Base-by-base conservation (phyloP, 2,113 vertebrate species). In the Empidonax traillii region DNA sequence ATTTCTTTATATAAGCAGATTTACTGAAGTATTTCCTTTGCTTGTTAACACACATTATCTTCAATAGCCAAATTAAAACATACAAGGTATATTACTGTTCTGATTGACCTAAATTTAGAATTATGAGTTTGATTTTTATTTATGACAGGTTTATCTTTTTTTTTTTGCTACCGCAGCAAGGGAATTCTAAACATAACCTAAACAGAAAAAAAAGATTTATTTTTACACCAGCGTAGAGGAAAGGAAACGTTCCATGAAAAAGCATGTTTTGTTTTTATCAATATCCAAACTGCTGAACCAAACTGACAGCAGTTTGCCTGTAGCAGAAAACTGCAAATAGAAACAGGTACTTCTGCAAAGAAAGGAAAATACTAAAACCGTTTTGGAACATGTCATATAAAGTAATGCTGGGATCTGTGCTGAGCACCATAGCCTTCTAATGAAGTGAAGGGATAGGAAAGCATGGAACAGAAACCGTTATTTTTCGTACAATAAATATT, bases 101-200 rank as follows among this genome's bases (percentile, higher is more conserved):
- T 86, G 85, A 93, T 75, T 87, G 92, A 76, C 73, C 87, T 87
- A 85, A 67, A 90, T 82, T 90, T 86, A 92, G 76, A 87, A 53
- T 74, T 72, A 52, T 16, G 73, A 49, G 67, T 62, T 87, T 92
- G n/a, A 84, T 78, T 90, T 93, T 96, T 92, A 87, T 66, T 92
- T 92, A 81, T 78, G 76, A 67, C 88, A 85, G 75, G 72, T 96
- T 90, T 89, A 78, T 95, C 90, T 90, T 89, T 56, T 49, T 77
- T 81, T 84, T 85, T 84, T 61, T 79, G 22, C 76, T 75, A 44
- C 65, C 37, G 52, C 56, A 56, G 33, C 5, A 4, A 77, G 25
- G 47, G 72, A 91, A 87, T 91, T 90, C 59, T 87, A 87, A 92
- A 87, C 56, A 92, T 47, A 94, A 82, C 11, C 43, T 58, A 49